Conservation (phyloP, 2,888 invertebrate species). For the Eueremaeus valkanovi region DNA sequence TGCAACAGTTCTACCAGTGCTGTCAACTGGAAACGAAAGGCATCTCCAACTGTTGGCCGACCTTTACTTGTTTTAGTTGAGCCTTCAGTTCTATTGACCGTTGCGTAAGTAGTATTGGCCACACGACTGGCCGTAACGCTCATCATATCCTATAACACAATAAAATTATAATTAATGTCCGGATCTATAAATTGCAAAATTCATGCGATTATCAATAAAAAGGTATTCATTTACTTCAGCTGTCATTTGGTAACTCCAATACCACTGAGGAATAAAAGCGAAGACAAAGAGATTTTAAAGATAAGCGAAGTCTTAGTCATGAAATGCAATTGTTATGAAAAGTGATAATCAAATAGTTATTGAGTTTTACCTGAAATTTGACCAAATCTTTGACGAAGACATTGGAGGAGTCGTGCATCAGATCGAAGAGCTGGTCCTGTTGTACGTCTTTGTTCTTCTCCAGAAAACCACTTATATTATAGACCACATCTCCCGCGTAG, state of each 20-base stretch:
- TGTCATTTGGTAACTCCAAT: slow-evolving; percentile 38
- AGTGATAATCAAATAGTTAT: no score
- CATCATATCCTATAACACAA: slow-evolving; percentile 56
- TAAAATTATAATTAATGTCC: slow-evolving; percentile 12
- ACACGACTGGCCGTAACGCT: slow-evolving; percentile 54
- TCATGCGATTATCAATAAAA: not conserved
- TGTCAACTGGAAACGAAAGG: slow-evolving; percentile 79
- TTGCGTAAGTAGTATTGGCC: slow-evolving; percentile 48
- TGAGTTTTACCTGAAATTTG: slow-evolving; percentile 53
- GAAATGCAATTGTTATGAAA: not conserved
- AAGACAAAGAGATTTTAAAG: no score
- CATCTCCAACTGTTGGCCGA: slow-evolving; percentile 82
- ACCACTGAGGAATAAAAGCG: slow-evolving; percentile 1
- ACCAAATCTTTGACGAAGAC: slow-evolving; percentile 74
- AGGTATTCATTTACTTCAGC: slow-evolving; percentile 23
- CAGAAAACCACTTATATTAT: slow-evolving; percentile 74
- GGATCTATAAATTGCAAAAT: not conserved
- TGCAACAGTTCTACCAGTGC: slow-evolving; percentile 83
- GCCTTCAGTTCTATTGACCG: slow-evolving; percentile 49
- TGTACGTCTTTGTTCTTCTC: slow-evolving; percentile 90
- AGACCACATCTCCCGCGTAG: slow-evolving; percentile 80
- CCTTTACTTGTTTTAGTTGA: slow-evolving; percentile 71
- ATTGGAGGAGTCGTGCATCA: slow-evolving; percentile 75
- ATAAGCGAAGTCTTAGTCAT: not conserved
- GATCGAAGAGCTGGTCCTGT: slow-evolving; percentile 86